Evolutionary conservation across 2,888 invertebrate genomes (phyloP), one percentile per base, ranked within the genome.

Genomic region (Malthinus flaveolus): DNA sequence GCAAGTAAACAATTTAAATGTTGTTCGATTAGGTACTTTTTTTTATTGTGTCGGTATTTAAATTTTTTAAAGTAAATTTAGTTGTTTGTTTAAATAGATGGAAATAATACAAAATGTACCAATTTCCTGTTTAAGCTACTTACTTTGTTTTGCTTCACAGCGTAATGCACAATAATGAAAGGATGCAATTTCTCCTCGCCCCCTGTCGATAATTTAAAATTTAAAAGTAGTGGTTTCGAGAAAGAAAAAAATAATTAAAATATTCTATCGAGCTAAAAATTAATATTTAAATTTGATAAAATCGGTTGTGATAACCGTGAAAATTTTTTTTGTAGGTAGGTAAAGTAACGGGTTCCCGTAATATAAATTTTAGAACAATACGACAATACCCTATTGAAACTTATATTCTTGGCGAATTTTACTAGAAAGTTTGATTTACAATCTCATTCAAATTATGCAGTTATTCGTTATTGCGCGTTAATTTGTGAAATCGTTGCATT

Each of bases 351-450:
- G 23, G 23, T 23, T 23, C 5, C n/a, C n/a, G n/a, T n/a, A n/a
- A 5, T 23, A 23, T 23, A 23, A 23, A 23, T 23, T 23, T 23
- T 23, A 23, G 23, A 23, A 23, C 23, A 23, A 23, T 23, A 23
- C 23, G 5, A 23, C 23, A 23, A 23, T 23, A 23, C 23, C 5
- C 23, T 5, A 23, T 23, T 23, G 23, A 23, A 23, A 23, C 23
- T 23, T 23, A 23, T 23, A 23, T 23, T 23, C 10, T 35, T 35
- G 10, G 10, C 35, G 35, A 10, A 35, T 31, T 44, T 10, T 44
- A 7, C 12, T 54, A 54, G 54, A 54, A 54, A 54, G 54, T 54
- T 54, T 54, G 46, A 54, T 54, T 54, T 54, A 54, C 47, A 33
- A 47, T 39, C 47, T 39, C 39, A 54, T 54, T 54, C 15, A 37